Base-by-base conservation (phyloP, 2,113 vertebrate genomes). In the Pygoscelis adeliae region DNA sequence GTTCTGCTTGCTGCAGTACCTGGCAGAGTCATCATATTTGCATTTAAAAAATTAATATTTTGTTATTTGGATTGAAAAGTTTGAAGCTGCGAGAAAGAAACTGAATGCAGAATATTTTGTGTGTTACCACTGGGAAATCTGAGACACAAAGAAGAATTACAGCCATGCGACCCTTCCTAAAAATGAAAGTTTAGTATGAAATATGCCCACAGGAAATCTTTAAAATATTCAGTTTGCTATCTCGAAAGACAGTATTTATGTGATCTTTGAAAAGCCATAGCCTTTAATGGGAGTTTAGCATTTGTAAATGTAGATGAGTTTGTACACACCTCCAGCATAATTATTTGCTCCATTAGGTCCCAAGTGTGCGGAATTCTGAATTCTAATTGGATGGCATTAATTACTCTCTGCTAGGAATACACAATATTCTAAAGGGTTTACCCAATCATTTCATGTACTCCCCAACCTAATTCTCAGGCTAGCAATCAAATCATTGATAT, bases 261-360 rank as follows among this genome's bases (percentile, higher is more conserved):
- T 74, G 44, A 46, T 83, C 58, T 93, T 94, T 91, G 72, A 88
- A 97, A 96, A 96, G 44, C 46, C 69, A 49, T 66, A 67, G 53
- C 83, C 87, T 66, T 87, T 96, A 97, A 71, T 86, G 25, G 56
- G 38, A 85, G 20, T 65, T 93, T 88, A 94, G 26, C 56, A 81
- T 96, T 89, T 93, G 77, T 79, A 93, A 88, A 93, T 63, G 42
- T 61, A 72, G 58, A 84, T 83, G 70, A 96, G 93, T 92, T 76
- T 92, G 40, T 83, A 65, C 46, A 78, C n/a, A 59, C 52, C 34
- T 96, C 71, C 59, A 89, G 87, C 61, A 95, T 95, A 92, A 95
- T 94, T 90, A 40, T 95, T 89, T 97, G 71, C 65, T 96, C 55
- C 26, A 80, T 96, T 95, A 96, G 91, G 67, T 90, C 50, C 87